Conservation (phyloP, 2,113 vertebrate species). For the Tenebrosternarchus preto region DNA sequence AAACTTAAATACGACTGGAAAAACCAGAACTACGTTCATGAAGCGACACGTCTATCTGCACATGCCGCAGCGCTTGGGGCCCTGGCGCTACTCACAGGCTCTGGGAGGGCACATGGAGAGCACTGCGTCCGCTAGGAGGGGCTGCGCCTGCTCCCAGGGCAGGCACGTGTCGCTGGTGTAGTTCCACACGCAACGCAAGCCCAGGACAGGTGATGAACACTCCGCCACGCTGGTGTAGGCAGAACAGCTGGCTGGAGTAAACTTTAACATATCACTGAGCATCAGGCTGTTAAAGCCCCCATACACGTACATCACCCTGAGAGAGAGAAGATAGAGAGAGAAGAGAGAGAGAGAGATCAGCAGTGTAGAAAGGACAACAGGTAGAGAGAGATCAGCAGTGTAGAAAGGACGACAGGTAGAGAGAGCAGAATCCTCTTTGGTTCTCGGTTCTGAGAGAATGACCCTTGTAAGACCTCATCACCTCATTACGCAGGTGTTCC, state of each 20-base stretch:
- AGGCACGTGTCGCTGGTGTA: slow-evolving; percentile 66
- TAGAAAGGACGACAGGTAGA: slow-evolving; percentile 17
- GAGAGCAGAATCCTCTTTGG: slow-evolving; percentile 6
- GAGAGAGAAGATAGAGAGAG: not conserved
- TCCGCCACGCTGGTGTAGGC: slow-evolving; percentile 67
- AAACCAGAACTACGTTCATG: too few relatives aligned
- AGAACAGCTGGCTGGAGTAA: slow-evolving; percentile 81
- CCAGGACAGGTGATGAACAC: slow-evolving; percentile 77
- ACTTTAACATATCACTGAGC: slow-evolving; percentile 86
- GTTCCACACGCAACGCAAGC: slow-evolving; percentile 85
- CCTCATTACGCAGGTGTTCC: too few relatives aligned
- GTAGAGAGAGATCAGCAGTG: not conserved
- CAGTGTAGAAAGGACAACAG: slow-evolving; percentile 6
- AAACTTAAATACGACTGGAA: too few relatives aligned
- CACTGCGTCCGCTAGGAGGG: slow-evolving; percentile 23
- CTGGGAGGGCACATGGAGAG: slow-evolving; percentile 34
- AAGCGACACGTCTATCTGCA: not conserved
- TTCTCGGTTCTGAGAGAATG: too few relatives aligned
- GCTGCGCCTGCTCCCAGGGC: slow-evolving; percentile 78
- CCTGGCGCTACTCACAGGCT: slow-evolving; percentile 47
- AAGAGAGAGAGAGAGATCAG: slow-evolving; percentile 4
- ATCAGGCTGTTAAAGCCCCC: slow-evolving; percentile 98
- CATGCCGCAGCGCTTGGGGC: not conserved
- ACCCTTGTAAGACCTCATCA: too few relatives aligned
- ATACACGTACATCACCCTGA: slow-evolving; percentile 92